A percentile compares a stretch with the other conserved stretches of the same genome.
Evolutionary conservation across 2,888 invertebrate genomes (phyloP).

Genomic region (Acholoe squamosa): DNA sequence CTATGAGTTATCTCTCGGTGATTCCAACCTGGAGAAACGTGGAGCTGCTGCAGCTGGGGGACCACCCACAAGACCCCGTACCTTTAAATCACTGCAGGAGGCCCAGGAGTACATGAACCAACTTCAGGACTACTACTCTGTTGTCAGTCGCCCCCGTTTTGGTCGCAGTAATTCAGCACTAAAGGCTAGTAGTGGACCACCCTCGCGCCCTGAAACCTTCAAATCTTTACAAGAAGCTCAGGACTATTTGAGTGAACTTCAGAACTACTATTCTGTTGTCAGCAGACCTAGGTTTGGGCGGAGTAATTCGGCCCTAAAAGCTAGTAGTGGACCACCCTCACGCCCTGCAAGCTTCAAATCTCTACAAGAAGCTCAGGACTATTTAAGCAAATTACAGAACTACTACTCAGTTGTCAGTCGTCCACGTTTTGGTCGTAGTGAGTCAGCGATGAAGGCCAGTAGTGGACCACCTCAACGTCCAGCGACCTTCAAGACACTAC

Average conservation of each 20-base stretch:
- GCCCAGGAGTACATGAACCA: conserved; percentile 31
- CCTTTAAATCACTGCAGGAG: conserved; percentile 7
- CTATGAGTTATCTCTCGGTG: not conserved
- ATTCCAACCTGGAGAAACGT: not conserved
- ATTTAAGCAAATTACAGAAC: not conserved
- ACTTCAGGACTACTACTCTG: conserved; percentile 6
- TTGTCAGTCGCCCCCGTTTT: conserved; percentile 8
- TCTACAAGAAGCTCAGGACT: conserved; percentile 26
- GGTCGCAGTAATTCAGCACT: not conserved
- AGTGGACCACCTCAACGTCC: conserved; percentile 2
- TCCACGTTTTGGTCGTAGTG: conserved; percentile 1
- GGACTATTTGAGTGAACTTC: conserved; percentile 24
- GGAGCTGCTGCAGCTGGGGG: not conserved
- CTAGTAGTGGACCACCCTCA: not conserved
- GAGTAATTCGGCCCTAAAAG: not conserved
- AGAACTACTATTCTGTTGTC: conserved; percentile 46
- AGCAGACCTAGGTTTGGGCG: conserved; percentile 35
- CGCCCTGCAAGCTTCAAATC: not conserved
- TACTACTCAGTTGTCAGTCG: conserved; percentile 20
- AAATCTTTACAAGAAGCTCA: conserved; percentile 24
- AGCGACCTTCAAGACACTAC: conserved; percentile 5
- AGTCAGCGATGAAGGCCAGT: not conserved
- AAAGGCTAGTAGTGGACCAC: not conserved
- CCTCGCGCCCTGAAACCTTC: not conserved
- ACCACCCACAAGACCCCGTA: not conserved